Evolutionary conservation across 2,113 vertebrate species (phyloP).

Genomic region (Harpagus bidentatus): DNA sequence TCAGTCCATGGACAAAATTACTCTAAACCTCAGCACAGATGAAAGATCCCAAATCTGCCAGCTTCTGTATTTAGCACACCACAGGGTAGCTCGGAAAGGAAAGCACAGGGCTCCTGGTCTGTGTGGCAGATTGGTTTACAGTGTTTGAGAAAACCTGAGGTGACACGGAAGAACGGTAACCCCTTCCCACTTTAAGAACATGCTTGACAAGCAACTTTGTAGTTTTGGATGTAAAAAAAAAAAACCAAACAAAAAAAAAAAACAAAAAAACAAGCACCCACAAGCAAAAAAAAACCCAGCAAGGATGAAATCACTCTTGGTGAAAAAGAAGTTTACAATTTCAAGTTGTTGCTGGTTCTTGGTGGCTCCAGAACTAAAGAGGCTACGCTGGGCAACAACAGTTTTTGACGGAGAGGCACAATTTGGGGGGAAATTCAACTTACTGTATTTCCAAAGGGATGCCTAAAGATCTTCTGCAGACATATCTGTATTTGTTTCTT

Average conservation of each 20-base stretch:
- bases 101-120: neutral
- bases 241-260: too few relatives aligned
- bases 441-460: neutral
- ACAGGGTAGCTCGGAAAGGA: neutral
- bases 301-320: neutral
- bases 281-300: neutral
- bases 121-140: neutral
- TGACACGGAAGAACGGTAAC: neutral
- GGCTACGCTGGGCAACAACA: neutral
- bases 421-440: neutral
- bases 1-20: neutral
- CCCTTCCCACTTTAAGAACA: neutral
- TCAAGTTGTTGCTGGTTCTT: neutral
- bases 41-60: neutral
- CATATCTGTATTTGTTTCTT: neutral
- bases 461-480: neutral
- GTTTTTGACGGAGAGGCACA: neutral
- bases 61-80: neutral
- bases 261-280: neutral
- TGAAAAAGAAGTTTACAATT: neutral
- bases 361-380: neutral
- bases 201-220: neutral
- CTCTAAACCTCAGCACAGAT: neutral
- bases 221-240: neutral
- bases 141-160: neutral